Evolutionary conservation across 2,113 vertebrate genomes (phyloP).

Genomic region (Dromiciops gliroides): DNA sequence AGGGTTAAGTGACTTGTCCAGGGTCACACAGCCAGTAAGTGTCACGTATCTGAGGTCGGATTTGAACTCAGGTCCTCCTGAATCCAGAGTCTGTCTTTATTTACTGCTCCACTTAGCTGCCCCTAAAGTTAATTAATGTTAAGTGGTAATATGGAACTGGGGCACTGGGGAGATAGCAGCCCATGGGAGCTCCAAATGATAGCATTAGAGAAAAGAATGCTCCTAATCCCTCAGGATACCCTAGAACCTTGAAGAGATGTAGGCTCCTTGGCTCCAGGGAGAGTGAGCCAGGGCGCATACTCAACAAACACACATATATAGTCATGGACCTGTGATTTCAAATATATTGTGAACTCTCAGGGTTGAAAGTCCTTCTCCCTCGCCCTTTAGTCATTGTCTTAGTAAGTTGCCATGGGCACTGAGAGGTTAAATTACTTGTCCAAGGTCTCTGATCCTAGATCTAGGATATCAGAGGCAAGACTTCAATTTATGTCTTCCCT

Average conservation of each 20-base stretch:
- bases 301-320: background rate
- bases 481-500: background rate
- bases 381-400: background rate
- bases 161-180: background rate
- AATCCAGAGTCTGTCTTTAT: too few relatives aligned
- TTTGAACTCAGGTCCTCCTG: too few relatives aligned
- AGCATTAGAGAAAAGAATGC: background rate
- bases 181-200: background rate
- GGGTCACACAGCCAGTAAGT: too few relatives aligned
- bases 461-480: background rate
- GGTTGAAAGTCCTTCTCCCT: background rate
- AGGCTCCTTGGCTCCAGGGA: background rate
- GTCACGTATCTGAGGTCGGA: too few relatives aligned
- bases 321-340: background rate
- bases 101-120: too few relatives aligned
- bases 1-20: too few relatives aligned
- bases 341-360: background rate
- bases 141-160: background rate
- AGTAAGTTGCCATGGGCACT: background rate
- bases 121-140: background rate
- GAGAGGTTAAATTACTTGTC: background rate
- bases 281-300: background rate
- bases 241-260: background rate
- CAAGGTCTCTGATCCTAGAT: background rate
- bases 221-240: background rate